Percentiles rank a stretch among this genome's conserved stretches.
phyloP scores from a whole-genome alignment of 2,113 vertebrate species.

The Zapus hudsonius region DNA sequence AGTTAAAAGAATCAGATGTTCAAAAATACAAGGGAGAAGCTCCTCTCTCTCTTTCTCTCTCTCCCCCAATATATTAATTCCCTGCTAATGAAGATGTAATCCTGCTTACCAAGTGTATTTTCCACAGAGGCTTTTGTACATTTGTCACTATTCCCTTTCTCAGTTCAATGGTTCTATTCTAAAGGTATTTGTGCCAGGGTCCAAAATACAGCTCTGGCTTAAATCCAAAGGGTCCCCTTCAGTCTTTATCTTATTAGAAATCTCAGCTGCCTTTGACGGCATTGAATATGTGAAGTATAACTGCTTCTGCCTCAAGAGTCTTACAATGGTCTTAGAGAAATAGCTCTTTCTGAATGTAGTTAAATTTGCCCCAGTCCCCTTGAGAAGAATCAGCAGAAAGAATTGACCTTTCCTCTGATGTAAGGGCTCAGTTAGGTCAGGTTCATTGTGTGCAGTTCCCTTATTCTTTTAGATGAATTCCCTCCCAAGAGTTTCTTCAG shows the following conservation, averaged over 20 bases:
- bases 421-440: background rate
- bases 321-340: conserved; percentile 1
- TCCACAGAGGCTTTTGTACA: background rate
- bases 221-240: background rate
- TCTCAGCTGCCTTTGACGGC: conserved; percentile 19
- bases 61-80: too few relatives aligned
- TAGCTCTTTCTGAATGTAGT: conserved; percentile 16
- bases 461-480: background rate
- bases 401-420: background rate
- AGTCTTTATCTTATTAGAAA: conserved; percentile 4
- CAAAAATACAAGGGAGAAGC: background rate
- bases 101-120: background rate
- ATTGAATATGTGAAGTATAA: background rate
- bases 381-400: background rate
- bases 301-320: background rate
- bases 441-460: background rate
- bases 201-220: background rate
- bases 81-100: background rate
- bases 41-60: background rate
- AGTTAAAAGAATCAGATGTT: background rate
- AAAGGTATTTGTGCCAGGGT: background rate
- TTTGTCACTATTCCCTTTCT: background rate
- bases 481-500: background rate
- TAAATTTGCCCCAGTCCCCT: background rate
- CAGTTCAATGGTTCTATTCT: background rate